Evolutionary conservation across 2,888 invertebrate species (phyloP).

Genomic region (Leuctra nigra): DNA sequence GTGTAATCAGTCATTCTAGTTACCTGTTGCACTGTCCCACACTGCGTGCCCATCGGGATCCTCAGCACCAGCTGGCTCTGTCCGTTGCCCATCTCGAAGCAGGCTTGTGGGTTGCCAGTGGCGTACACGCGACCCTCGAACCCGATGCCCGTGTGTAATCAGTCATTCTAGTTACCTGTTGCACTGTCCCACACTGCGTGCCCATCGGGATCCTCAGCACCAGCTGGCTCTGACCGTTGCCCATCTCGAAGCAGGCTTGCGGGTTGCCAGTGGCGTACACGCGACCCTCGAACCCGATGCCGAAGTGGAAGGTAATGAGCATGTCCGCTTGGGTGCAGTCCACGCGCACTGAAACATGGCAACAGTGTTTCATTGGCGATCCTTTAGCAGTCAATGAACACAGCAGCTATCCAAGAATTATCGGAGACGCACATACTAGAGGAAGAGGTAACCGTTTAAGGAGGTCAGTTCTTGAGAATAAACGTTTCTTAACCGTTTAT

Average conservation of each 20-base stretch:
- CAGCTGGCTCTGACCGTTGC: slow-evolving; percentile 37
- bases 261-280: slow-evolving; percentile 43
- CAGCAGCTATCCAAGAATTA: too few species aligned
- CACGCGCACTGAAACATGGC: slow-evolving; percentile 39
- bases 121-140: slow-evolving; percentile 43
- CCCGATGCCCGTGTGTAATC: slow-evolving; percentile 39
- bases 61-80: slow-evolving; percentile 37
- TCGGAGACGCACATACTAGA: too few species aligned
- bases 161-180: slow-evolving; percentile 36
- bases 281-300: slow-evolving; percentile 40
- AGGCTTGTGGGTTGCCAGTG: slow-evolving; percentile 42
- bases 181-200: slow-evolving; percentile 40
- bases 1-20: too few species aligned
- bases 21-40: slow-evolving; percentile 42
- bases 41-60: slow-evolving; percentile 40
- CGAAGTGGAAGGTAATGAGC: slow-evolving; percentile 41
- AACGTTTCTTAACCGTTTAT: too few species aligned
- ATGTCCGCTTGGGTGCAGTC: slow-evolving; percentile 44
- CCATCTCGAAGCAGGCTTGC: slow-evolving; percentile 40
- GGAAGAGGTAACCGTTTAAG: too few species aligned
- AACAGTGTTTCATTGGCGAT: too few species aligned
- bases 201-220: slow-evolving; percentile 41
- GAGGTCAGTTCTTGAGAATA: too few species aligned
- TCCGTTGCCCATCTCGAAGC: slow-evolving; percentile 39
- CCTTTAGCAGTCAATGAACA: too few species aligned